Conservation (phyloP, 1,140 invertebrate genomes). For the Drosophila murphyi region DNA sequence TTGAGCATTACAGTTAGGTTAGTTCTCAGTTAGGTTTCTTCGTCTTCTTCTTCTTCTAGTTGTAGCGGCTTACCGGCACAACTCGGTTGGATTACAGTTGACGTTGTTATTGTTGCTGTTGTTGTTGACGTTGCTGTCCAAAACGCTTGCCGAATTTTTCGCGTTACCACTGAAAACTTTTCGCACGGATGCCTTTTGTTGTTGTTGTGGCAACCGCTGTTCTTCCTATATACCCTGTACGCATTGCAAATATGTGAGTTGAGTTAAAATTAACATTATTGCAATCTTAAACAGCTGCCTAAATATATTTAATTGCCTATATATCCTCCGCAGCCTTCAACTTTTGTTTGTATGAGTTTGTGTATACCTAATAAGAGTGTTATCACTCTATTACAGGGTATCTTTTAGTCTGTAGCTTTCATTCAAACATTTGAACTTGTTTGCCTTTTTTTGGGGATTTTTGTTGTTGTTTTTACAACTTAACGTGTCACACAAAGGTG, state of each 20-base stretch:
- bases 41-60: neutral
- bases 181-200: constrained; percentile 60
- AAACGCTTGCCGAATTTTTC: constrained; percentile 48
- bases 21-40: neutral
- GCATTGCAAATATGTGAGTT: neutral
- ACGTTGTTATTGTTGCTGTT: constrained; percentile 16
- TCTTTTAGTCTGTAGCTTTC: neutral
- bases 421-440: constrained; percentile 2
- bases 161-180: constrained; percentile 35
- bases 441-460: neutral
- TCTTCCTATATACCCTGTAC: constrained; percentile 10
- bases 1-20: neutral
- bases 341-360: too few species aligned
- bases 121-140: constrained; percentile 9
- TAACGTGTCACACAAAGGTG: constrained; percentile 83
- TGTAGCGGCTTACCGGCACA: neutral
- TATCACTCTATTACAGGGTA: neutral
- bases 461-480: constrained; percentile 74
- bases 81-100: neutral
- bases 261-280: too few species aligned
- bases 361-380: neutral
- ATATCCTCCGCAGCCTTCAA: too few species aligned
- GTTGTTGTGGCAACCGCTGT: constrained; percentile 24
- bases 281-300: too few species aligned
- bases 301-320: too few species aligned